These are phyloP conservation scores for Seira musarum DNA, from an alignment of 2,888 invertebrate species.

Conservation along the genomic window DNA sequence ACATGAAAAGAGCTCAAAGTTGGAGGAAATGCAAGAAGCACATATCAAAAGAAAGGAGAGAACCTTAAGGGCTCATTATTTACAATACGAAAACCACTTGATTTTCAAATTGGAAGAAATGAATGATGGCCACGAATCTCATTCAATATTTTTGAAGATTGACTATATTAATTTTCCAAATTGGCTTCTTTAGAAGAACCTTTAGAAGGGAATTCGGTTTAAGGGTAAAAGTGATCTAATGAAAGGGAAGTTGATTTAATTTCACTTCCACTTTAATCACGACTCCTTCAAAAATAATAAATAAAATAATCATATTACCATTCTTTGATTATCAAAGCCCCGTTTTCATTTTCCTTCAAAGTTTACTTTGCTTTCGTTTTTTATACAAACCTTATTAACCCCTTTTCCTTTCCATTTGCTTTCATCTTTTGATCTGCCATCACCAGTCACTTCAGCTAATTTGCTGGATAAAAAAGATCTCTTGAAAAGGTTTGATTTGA, in stretches of 20 bases:
- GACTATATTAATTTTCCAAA: no score
- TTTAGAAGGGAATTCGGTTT: no score
- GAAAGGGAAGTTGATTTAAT: slow-evolving; percentile 40
- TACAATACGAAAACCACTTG: no score
- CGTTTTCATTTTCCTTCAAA: no score
- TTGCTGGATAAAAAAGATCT: slow-evolving; percentile 41
- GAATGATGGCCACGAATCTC: no score
- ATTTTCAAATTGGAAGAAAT: no score
- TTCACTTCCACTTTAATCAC: no score
- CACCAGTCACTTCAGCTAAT: slow-evolving; percentile 43
- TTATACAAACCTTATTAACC: slow-evolving; percentile 52
- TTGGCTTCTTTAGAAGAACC: no score
- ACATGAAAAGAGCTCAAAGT: neutral
- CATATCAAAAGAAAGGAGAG: slow-evolving; percentile 15
- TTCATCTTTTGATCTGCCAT: no score
- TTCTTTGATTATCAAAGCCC: slow-evolving; percentile 13
- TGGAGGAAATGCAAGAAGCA: neutral
- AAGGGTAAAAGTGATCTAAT: neutral
- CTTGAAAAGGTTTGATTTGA: slow-evolving; percentile 52
- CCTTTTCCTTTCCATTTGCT: slow-evolving; percentile 45
- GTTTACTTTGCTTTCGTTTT: slow-evolving; percentile 24
- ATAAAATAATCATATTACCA: slow-evolving; percentile 23
- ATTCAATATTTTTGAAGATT: no score
- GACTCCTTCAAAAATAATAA: no score
- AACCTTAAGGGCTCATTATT: slow-evolving; percentile 48